Conservation (phyloP, 1,140 invertebrate species). For the Drosophila rufa region DNA sequence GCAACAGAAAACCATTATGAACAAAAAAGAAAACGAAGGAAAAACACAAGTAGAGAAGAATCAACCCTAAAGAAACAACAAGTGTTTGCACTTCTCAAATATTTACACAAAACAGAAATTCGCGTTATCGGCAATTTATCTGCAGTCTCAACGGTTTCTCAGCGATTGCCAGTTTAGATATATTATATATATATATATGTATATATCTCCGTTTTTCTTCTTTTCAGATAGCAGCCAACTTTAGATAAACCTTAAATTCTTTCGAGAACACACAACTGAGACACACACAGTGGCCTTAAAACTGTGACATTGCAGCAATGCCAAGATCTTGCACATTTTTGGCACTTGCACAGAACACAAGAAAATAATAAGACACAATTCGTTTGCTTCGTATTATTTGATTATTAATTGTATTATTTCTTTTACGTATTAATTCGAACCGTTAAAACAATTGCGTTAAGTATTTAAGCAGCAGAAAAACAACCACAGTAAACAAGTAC, state of each 20-base stretch:
- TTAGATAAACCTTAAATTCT: slow-evolving; percentile 38
- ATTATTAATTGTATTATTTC: background rate
- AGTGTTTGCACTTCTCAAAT: slow-evolving; percentile 39
- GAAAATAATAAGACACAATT: slow-evolving; percentile 18
- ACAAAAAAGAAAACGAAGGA: background rate
- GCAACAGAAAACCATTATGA: slow-evolving; percentile 39
- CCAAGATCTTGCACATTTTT: slow-evolving; percentile 18
- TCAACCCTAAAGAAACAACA: slow-evolving; percentile 46
- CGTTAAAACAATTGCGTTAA: slow-evolving; percentile 23
- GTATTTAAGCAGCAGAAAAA: slow-evolving; percentile 13
- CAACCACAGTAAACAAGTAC: slow-evolving; percentile 16
- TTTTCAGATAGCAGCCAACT: slow-evolving; percentile 17
- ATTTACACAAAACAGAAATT: slow-evolving; percentile 38
- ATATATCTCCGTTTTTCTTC: background rate
- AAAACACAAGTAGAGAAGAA: slow-evolving; percentile 9
- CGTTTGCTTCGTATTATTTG: background rate
- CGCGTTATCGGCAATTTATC: slow-evolving; percentile 59
- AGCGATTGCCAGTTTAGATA: slow-evolving; percentile 7
- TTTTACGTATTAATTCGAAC: slow-evolving; percentile 13
- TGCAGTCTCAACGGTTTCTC: slow-evolving; percentile 36
- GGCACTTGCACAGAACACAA: slow-evolving; percentile 37
- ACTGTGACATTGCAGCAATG: slow-evolving; percentile 32
- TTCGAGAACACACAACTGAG: background rate
- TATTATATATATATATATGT: slow-evolving; percentile 1
- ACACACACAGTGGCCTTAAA: slow-evolving; percentile 13